Evolutionary conservation across 1,140 invertebrate species (phyloP).

Genomic region (Myzus persicae): DNA sequence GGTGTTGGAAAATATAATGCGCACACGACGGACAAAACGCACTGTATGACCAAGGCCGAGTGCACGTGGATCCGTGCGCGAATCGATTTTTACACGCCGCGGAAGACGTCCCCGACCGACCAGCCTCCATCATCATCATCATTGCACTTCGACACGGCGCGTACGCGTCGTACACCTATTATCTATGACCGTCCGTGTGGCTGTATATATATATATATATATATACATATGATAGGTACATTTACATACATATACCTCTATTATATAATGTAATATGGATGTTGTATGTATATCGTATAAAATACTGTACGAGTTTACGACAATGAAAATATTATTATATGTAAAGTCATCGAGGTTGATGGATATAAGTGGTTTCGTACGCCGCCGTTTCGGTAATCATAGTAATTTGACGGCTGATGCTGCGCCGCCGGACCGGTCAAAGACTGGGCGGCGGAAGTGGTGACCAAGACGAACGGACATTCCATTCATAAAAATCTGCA

Average conservation of each 20-base stretch:
- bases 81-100: slow-evolving; percentile 22
- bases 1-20: too few species aligned
- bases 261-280: background rate
- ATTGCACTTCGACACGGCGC: background rate
- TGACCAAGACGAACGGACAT: slow-evolving; percentile 33
- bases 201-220: background rate
- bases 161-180: background rate
- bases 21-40: background rate
- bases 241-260: background rate
- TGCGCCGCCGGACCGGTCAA: slow-evolving; percentile 7
- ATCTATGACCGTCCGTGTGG: background rate
- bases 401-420: slow-evolving; percentile 54
- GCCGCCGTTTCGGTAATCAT: slow-evolving; percentile 52
- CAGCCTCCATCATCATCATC: background rate
- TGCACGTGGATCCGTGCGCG: slow-evolving; percentile 16
- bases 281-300: background rate
- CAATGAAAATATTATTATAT: slow-evolving; percentile 51
- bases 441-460: background rate
- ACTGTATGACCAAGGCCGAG: background rate
- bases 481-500: slow-evolving; percentile 53
- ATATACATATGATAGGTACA: background rate
- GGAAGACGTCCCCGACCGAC: background rate
- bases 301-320: background rate
- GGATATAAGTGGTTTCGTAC: slow-evolving; percentile 40
- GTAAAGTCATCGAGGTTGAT: slow-evolving; percentile 55